phyloP scores from a whole-genome alignment of 2,888 invertebrate genomes.

The Cotesia congregata region DNA sequence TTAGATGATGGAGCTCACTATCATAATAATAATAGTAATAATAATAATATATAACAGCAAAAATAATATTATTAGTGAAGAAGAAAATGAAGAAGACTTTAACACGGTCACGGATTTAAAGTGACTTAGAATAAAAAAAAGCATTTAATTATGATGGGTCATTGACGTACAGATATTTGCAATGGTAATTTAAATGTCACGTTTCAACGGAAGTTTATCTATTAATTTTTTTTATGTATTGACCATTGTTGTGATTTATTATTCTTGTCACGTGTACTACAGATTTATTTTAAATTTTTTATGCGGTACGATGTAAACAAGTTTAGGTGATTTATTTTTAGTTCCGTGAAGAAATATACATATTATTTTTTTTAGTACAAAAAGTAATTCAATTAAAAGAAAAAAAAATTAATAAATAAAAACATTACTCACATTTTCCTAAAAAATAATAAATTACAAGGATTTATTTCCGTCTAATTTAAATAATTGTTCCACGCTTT shows the following conservation, averaged over 20 bases:
- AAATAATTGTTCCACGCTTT: no score
- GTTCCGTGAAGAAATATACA: no score
- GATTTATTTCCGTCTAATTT: no score
- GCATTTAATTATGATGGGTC: not conserved
- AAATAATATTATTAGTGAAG: not conserved
- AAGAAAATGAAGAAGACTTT: not conserved
- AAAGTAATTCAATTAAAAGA: no score
- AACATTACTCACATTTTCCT: no score
- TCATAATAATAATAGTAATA: not conserved
- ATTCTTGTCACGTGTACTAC: not conserved
- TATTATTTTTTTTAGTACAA: no score
- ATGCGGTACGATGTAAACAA: no score
- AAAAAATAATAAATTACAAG: no score
- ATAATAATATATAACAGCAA: no score
- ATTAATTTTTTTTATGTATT: not conserved
- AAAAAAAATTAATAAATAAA: no score
- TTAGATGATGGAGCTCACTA: not conserved
- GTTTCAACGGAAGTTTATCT: not conserved
- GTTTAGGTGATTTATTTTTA: no score
- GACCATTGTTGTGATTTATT: not conserved
- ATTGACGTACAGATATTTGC: slow-evolving; percentile 19
- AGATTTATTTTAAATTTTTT: not conserved
- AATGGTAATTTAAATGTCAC: slow-evolving; percentile 9
- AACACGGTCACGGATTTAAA: not conserved
- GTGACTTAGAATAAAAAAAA: slow-evolving; percentile 5